Evolutionary conservation across 2,797 vertebrate species (phyloP).

Genomic region (Mionectes olivaceus): DNA sequence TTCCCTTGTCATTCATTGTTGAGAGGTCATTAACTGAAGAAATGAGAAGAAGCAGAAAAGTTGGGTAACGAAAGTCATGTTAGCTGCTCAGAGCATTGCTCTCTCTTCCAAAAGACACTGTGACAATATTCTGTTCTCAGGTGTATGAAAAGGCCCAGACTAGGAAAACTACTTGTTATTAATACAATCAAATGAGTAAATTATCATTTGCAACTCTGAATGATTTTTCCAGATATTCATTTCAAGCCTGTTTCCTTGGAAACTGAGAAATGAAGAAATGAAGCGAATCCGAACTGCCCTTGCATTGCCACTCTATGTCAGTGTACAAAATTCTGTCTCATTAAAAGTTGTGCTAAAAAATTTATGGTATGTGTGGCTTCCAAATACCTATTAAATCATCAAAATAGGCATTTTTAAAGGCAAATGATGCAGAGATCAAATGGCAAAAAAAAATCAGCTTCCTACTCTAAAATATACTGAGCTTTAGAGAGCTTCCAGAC

Average conservation of each 20-base stretch:
- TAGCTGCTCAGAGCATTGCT: neutral
- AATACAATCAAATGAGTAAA: neutral
- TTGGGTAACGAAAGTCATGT: neutral
- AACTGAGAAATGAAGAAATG: constrained; percentile 17
- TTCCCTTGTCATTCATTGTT: neutral
- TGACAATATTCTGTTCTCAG: neutral
- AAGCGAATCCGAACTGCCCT: neutral
- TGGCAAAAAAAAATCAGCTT: neutral
- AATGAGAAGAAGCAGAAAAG: neutral
- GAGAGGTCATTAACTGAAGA: neutral
- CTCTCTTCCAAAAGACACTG: neutral
- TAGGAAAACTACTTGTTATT: neutral
- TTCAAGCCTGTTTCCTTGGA: constrained; percentile 41
- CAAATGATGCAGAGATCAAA: neutral
- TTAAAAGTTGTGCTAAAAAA: neutral
- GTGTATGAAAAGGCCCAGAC: neutral
- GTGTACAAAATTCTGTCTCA: neutral
- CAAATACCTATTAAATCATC: neutral
- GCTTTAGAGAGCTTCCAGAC: neutral
- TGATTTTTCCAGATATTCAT: neutral
- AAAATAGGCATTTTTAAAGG: neutral
- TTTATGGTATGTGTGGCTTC: neutral
- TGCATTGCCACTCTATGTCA: neutral
- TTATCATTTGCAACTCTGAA: neutral
- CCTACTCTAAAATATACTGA: neutral